phyloP scores from a whole-genome alignment of 2,888 invertebrate genomes.

The Apamea anceps region DNA sequence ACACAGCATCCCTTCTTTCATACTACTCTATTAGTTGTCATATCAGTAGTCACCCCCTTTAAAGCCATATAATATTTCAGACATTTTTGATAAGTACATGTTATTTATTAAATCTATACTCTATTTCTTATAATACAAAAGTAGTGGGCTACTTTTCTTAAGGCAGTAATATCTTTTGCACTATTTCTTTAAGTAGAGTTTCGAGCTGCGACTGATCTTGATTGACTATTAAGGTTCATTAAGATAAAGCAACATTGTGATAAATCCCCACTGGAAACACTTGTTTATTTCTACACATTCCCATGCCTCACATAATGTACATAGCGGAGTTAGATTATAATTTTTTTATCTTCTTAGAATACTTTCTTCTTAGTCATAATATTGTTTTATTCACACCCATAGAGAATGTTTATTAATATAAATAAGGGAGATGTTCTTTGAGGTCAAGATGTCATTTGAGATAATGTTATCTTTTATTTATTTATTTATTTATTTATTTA shows the following conservation, averaged over 20 bases:
- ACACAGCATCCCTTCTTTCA: not conserved
- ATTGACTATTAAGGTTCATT: not conserved
- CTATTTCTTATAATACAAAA: not conserved
- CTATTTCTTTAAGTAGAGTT: too few species aligned
- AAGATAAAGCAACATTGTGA: not conserved
- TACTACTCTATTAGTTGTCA: not conserved
- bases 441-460: constrained; percentile 38
- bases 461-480: constrained; percentile 51
- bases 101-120: not conserved
- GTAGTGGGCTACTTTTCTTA: not conserved
- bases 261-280: not conserved
- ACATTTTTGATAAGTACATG: not conserved
- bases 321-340: not conserved
- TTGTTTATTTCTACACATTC: not conserved
- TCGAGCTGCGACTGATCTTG: not conserved
- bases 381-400: not conserved
- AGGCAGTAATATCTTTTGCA: not conserved
- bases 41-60: not conserved
- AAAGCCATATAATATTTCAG: not conserved
- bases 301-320: too few species aligned
- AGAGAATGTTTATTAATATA: constrained; percentile 12
- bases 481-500: too few species aligned
- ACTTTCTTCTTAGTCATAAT: not conserved
- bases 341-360: not conserved
- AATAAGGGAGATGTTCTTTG: constrained; percentile 22